A percentile compares a stretch with the other conserved stretches of the same genome.
phyloP scores from a whole-genome alignment of 2,888 invertebrate species.

The Zaprionus lineosus region DNA sequence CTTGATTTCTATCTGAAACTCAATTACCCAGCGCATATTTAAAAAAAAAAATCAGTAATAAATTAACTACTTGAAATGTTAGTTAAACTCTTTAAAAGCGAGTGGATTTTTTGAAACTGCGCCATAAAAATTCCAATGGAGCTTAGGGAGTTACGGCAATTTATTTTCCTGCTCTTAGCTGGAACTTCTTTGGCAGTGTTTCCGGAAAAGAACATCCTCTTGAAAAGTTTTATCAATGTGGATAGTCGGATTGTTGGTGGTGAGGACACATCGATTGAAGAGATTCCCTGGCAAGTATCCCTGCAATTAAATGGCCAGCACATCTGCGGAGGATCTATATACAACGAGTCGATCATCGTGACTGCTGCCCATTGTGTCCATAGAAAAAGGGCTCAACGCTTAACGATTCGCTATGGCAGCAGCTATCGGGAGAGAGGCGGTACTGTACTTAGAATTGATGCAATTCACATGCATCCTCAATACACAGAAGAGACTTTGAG shows the following conservation, averaged over 20 bases:
- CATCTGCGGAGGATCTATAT: constrained; percentile 29
- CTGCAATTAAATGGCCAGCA: not conserved
- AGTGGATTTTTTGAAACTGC: no score
- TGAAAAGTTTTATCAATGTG: not conserved
- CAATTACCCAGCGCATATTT: not conserved
- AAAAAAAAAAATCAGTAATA: constrained; percentile 5
- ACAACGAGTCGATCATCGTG: constrained; percentile 9
- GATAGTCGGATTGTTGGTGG: constrained; percentile 17
- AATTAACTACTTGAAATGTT: constrained; percentile 5
- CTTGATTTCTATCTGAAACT: no score
- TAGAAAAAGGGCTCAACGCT: not conserved
- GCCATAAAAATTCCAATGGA: no score
- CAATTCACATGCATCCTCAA: not conserved
- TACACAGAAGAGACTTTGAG: not conserved
- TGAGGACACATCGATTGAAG: not conserved
- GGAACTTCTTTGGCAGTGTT: not conserved
- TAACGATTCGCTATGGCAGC: constrained; percentile 10
- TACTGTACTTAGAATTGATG: not conserved
- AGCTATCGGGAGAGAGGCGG: not conserved
- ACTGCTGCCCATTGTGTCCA: constrained; percentile 25
- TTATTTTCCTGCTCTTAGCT: not conserved
- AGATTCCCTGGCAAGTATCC: constrained; percentile 27
- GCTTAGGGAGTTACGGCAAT: no score
- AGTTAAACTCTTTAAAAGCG: no score
- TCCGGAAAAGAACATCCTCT: no score